These are phyloP conservation scores for Clostera curtula DNA, from an alignment of 2,888 invertebrate genomes.

Conservation along the genomic window DNA sequence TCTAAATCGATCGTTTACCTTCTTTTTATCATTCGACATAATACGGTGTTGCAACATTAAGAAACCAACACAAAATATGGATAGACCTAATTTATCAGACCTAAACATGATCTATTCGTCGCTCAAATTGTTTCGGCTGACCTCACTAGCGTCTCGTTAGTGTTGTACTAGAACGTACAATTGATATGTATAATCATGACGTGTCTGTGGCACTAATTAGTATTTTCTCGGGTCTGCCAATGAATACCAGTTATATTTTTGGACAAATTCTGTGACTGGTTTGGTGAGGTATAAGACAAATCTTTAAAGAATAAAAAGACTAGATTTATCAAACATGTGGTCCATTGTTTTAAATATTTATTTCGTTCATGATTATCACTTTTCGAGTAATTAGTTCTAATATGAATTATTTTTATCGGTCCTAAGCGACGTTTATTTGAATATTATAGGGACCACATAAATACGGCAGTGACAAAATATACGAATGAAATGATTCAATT, in stretches of 20 bases:
- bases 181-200: constrained; percentile 9
- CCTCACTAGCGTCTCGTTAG: constrained; percentile 21
- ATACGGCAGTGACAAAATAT: constrained; percentile 15
- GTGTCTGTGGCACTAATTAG: no score
- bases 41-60: no score
- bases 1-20: no score
- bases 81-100: not conserved
- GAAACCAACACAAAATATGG: no score
- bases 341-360: constrained; percentile 17
- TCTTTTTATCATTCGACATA: no score
- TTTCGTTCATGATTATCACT: constrained; percentile 19
- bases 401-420: constrained; percentile 8
- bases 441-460: constrained; percentile 30
- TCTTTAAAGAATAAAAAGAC: not conserved
- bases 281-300: constrained; percentile 33
- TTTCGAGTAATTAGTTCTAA: constrained; percentile 18
- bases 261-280: constrained; percentile 58
- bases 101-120: constrained; percentile 3
- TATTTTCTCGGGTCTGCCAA: no score
- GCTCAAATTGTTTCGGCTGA: constrained; percentile 14
- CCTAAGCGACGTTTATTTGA: no score
- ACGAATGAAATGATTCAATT: constrained; percentile 43
- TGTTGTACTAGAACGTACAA: constrained; percentile 12
- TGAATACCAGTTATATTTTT: no score
- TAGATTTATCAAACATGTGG: constrained; percentile 14